Evolutionary conservation across 2,888 invertebrate species (phyloP).

Genomic region (Scaptomyza reducta): DNA sequence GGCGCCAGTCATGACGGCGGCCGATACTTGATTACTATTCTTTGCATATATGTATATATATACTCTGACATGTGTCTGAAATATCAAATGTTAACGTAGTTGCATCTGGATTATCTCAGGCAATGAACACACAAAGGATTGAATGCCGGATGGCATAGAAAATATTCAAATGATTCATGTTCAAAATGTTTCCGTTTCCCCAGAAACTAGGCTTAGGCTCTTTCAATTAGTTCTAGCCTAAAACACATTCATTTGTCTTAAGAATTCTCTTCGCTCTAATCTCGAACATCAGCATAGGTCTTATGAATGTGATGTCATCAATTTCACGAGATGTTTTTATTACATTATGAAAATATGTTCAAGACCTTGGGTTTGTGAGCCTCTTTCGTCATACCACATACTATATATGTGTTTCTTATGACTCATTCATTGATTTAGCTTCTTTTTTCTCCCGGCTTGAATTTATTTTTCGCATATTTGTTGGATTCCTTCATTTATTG

Average conservation of each 20-base stretch:
- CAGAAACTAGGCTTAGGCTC: not conserved
- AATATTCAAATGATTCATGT: constrained; percentile 12
- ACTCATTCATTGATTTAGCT: constrained; percentile 40
- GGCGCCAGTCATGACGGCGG: constrained; percentile 40
- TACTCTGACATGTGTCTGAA: not conserved
- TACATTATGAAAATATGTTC: constrained; percentile 24
- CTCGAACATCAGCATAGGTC: constrained; percentile 21
- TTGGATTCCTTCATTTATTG: constrained; percentile 31
- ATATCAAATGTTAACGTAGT: not conserved
- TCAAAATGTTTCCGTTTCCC: constrained; percentile 4
- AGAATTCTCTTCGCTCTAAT: not conserved
- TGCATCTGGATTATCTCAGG: not conserved
- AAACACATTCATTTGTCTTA: not conserved
- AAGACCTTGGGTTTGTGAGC: constrained; percentile 41
- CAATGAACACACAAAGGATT: not conserved
- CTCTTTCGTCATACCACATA: constrained; percentile 13
- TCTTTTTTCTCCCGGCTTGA: not conserved
- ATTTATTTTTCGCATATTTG: constrained; percentile 1
- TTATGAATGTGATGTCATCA: constrained; percentile 49
- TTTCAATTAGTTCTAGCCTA: constrained; percentile 1
- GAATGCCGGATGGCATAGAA: not conserved
- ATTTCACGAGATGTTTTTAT: constrained; percentile 22
- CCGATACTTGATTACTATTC: constrained; percentile 15
- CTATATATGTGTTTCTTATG: constrained; percentile 18
- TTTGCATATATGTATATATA: not conserved